Evolutionary conservation across 2,113 vertebrate species (phyloP).

Genomic region (Passer domesticus): DNA sequence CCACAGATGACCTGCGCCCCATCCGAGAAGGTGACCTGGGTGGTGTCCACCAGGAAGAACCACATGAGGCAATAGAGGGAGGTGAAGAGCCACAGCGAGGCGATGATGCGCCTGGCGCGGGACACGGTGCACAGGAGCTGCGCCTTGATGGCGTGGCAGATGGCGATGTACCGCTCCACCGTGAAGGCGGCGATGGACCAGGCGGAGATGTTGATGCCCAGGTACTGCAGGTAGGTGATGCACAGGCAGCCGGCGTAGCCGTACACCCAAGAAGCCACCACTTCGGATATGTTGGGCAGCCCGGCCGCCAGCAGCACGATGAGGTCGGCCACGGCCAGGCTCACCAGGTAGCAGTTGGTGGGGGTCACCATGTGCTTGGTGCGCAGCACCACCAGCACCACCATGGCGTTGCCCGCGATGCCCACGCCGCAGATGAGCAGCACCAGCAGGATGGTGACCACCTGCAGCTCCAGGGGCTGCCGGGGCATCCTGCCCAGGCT

Average conservation of each 20-base stretch:
- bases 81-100: slow-evolving; percentile 82
- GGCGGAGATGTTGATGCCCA: slow-evolving; percentile 85
- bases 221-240: slow-evolving; percentile 87
- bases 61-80: slow-evolving; percentile 85
- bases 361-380: slow-evolving; percentile 86
- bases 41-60: slow-evolving; percentile 87
- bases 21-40: slow-evolving; percentile 76
- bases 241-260: slow-evolving; percentile 82
- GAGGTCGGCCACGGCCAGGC: slow-evolving; percentile 83
- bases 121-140: slow-evolving; percentile 85
- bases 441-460: slow-evolving; percentile 83
- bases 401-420: slow-evolving; percentile 84
- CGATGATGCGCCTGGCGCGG: slow-evolving; percentile 83
- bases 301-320: slow-evolving; percentile 82
- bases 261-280: slow-evolving; percentile 82
- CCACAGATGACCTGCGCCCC: slow-evolving; percentile 81
- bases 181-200: slow-evolving; percentile 86
- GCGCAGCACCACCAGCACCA: slow-evolving; percentile 83
- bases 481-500: slow-evolving; percentile 77
- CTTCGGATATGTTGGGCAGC: slow-evolving; percentile 83
- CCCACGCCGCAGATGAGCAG: slow-evolving; percentile 82
- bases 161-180: slow-evolving; percentile 84
- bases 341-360: slow-evolving; percentile 88
- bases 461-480: slow-evolving; percentile 79
- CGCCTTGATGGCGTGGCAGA: slow-evolving; percentile 83